These are phyloP conservation scores for Notarius quadriscutis DNA, from an alignment of 2,113 vertebrate genomes.

Conservation along the genomic window DNA sequence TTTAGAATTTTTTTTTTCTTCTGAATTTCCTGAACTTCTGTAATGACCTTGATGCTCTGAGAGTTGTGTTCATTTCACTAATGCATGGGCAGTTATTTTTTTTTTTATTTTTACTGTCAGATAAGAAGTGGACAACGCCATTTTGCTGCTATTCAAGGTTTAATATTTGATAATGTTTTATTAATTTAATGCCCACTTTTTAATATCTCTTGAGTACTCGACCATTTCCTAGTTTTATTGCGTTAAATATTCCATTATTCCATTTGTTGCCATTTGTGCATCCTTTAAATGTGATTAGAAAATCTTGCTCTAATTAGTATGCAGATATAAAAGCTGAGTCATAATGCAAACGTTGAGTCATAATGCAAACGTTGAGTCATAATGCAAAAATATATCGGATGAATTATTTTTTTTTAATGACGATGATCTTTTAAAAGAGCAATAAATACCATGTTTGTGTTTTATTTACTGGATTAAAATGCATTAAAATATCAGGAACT, in stretches of 20 bases:
- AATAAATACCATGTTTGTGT: neutral
- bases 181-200: neutral
- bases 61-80: slow-evolving; percentile 8
- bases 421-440: neutral
- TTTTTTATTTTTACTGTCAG: neutral
- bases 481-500: neutral
- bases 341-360: too few relatives aligned
- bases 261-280: neutral
- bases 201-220: neutral
- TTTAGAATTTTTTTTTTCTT: neutral
- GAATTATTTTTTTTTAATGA: neutral
- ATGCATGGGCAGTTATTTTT: neutral
- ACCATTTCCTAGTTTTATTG: neutral
- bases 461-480: neutral
- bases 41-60: slow-evolving; percentile 9
- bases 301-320: neutral
- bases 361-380: neutral
- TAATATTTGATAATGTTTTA: neutral
- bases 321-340: neutral
- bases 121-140: neutral
- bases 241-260: slow-evolving; percentile 15
- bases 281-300: slow-evolving; percentile 1
- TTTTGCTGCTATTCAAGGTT: slow-evolving; percentile 1
- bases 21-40: neutral
- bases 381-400: neutral